These are phyloP conservation scores for Neomorphus geoffroyi DNA, from an alignment of 2,797 vertebrate species.

Conservation along the genomic window DNA sequence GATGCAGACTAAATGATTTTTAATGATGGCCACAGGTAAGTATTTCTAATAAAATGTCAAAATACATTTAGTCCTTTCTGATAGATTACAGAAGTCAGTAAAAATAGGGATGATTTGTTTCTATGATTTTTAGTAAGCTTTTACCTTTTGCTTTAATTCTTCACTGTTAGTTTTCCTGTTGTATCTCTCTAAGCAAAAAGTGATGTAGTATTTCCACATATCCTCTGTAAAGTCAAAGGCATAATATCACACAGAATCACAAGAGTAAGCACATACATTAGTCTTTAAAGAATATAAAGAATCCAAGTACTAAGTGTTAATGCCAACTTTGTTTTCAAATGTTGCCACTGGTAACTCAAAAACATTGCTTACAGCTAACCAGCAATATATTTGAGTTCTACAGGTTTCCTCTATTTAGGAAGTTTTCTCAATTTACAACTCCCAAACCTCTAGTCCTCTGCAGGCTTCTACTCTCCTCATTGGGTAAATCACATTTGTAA, in stretches of 20 bases:
- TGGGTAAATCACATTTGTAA: neutral
- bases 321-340: neutral
- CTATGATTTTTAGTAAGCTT: neutral
- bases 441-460: neutral
- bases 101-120: neutral
- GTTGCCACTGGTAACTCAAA: neutral
- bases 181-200: constrained; percentile 87
- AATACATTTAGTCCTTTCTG: neutral
- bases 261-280: neutral
- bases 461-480: neutral
- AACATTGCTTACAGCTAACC: neutral
- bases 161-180: constrained; percentile 89
- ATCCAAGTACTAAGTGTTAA: neutral
- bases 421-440: neutral
- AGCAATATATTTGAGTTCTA: neutral
- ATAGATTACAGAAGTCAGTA: neutral
- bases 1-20: neutral
- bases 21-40: neutral
- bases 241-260: neutral
- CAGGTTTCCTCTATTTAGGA: neutral
- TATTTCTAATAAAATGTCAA: neutral
- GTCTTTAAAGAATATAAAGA: neutral
- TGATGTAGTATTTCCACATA: constrained; percentile 90
- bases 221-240: constrained; percentile 76
- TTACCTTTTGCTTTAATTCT: constrained; percentile 87